Conservation (phyloP, 2,888 invertebrate species). For the Dinocampus coccinellae region DNA sequence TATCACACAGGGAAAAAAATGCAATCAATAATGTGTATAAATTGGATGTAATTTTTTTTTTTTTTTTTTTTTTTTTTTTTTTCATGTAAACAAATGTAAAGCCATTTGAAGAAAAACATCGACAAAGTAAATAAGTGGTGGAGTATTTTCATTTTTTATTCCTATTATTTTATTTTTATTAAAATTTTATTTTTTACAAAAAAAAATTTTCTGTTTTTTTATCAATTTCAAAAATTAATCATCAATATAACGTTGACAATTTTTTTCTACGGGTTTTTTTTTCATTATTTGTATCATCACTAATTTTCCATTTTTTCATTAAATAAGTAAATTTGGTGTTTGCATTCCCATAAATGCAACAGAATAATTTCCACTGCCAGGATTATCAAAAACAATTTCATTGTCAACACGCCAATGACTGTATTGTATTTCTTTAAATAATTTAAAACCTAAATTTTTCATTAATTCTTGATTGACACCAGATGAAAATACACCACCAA, state of each 20-base stretch:
- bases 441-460: slow-evolving; percentile 45
- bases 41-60: neutral
- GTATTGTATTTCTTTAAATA: slow-evolving; percentile 67
- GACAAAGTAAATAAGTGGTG: too few species aligned
- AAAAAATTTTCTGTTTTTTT: neutral
- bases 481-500: slow-evolving; percentile 58
- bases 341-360: slow-evolving; percentile 58
- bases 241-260: slow-evolving; percentile 11
- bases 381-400: slow-evolving; percentile 70
- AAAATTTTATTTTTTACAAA: neutral
- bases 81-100: too few species aligned
- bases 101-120: too few species aligned
- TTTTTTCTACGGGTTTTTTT: slow-evolving; percentile 17
- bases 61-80: too few species aligned
- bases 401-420: slow-evolving; percentile 68
- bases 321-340: slow-evolving; percentile 30
- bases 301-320: slow-evolving; percentile 21
- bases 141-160: too few species aligned
- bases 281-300: neutral
- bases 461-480: slow-evolving; percentile 51
- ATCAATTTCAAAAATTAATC: neutral
- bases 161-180: too few species aligned
- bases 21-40: neutral
- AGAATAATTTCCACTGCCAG: slow-evolving; percentile 71
- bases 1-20: neutral